Percentiles rank a stretch among this genome's conserved stretches.
Conservation (phyloP, 2,797 vertebrate genomes). For the Paramormyrops hopkinsi region DNA sequence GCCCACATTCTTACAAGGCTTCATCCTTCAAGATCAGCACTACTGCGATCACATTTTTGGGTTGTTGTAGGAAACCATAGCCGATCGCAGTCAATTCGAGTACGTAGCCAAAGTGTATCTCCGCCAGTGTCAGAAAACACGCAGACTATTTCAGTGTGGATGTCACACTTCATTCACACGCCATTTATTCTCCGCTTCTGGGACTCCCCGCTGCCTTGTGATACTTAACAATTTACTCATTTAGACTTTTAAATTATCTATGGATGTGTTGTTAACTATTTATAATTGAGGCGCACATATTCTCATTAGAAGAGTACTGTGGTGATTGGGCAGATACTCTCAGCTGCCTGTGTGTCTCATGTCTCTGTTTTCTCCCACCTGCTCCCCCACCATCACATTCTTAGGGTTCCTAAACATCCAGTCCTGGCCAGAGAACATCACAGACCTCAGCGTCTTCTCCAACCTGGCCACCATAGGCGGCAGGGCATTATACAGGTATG, state of each 20-base stretch:
- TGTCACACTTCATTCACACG: neutral
- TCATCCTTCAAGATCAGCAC: neutral
- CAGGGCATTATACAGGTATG: constrained; percentile 83
- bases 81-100: neutral
- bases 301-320: neutral
- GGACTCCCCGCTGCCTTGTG: neutral
- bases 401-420: constrained; percentile 91
- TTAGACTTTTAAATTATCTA: constrained; percentile 17
- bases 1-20: neutral
- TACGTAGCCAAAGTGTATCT: neutral
- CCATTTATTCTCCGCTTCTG: neutral
- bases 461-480: constrained; percentile 90
- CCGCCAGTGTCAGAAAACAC: neutral
- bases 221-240: neutral
- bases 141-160: neutral
- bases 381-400: neutral
- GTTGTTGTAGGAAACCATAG: neutral
- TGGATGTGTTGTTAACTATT: neutral
- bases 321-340: neutral
- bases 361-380: no score
- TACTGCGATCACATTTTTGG: neutral
- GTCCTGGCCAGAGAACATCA: constrained; percentile 96
- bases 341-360: neutral
- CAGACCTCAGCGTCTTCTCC: constrained; percentile 89
- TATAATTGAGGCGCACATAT: neutral